These are phyloP conservation scores for Sphenopsis melanotis DNA, from an alignment of 2,797 vertebrate genomes.

Conservation along the genomic window DNA sequence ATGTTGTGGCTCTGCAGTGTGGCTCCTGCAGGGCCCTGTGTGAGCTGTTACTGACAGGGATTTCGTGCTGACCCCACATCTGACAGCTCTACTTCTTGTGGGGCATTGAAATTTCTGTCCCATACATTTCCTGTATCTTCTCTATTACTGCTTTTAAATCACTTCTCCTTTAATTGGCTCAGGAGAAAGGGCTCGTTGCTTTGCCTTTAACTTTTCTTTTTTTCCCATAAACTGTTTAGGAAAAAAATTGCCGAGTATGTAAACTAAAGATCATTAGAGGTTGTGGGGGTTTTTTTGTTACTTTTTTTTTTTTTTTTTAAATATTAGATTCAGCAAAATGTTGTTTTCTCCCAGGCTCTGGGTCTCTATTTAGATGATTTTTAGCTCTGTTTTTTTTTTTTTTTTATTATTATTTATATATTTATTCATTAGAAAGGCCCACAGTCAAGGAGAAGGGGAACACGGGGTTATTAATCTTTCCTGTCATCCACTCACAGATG, in stretches of 20 bases:
- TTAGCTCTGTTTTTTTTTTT: constrained; percentile 49
- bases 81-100: background rate
- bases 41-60: background rate
- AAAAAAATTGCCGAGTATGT: constrained; percentile 75
- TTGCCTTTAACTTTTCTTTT: constrained; percentile 58
- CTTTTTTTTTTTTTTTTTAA: constrained; percentile 32
- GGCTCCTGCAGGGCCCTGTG: rapidly evolving
- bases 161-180: constrained; percentile 34
- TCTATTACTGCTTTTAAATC: background rate
- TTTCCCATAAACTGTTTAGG: constrained; percentile 56
- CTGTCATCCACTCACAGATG: constrained; percentile 98
- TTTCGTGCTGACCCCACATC: rapidly evolving
- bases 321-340: constrained; percentile 89
- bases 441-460: constrained; percentile 78
- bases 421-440: constrained; percentile 80
- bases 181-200: background rate
- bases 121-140: background rate
- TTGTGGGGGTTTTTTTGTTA: constrained; percentile 50
- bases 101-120: background rate
- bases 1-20: background rate
- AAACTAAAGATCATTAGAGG: constrained; percentile 78
- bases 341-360: constrained; percentile 85
- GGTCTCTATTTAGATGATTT: constrained; percentile 84
- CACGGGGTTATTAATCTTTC: constrained; percentile 94
- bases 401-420: constrained; percentile 74